Conservation (phyloP, 2,113 vertebrate genomes). For the Pelmatolapia mariae region DNA sequence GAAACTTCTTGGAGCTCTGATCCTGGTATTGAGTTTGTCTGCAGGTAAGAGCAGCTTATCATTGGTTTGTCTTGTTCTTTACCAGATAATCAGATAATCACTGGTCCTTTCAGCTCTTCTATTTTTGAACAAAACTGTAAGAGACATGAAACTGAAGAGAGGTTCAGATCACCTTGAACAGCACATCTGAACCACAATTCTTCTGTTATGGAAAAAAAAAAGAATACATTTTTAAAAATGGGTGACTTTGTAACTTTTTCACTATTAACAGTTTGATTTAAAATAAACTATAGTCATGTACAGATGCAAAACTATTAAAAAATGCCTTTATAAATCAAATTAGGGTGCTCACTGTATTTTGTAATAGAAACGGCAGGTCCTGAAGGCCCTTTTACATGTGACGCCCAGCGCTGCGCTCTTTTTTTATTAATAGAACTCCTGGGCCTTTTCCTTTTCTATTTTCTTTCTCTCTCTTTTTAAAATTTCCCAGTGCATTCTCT, state of each 20-base stretch:
- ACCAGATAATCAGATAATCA: not conserved
- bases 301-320: not conserved
- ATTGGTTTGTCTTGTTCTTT: not conserved
- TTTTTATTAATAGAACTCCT: not conserved
- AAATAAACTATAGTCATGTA: not conserved
- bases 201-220: not conserved
- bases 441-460: not conserved
- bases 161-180: not conserved
- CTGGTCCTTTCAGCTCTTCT: not conserved
- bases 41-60: not conserved
- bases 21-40: not conserved
- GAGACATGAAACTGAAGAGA: not conserved
- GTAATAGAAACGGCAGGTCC: not conserved
- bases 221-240: not conserved
- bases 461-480: rapidly evolving
- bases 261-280: not conserved
- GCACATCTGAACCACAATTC: not conserved
- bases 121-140: not conserved
- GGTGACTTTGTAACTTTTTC: not conserved
- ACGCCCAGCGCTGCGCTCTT: not conserved
- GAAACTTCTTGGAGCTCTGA: not conserved
- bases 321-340: not conserved
- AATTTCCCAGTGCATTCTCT: rapidly evolving
- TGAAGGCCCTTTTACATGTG: not conserved
- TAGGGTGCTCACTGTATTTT: not conserved